Evolutionary conservation across 2,797 vertebrate genomes (phyloP), one percentile per base, ranked within the genome.

Genomic region (Pelodytes ibericus): DNA sequence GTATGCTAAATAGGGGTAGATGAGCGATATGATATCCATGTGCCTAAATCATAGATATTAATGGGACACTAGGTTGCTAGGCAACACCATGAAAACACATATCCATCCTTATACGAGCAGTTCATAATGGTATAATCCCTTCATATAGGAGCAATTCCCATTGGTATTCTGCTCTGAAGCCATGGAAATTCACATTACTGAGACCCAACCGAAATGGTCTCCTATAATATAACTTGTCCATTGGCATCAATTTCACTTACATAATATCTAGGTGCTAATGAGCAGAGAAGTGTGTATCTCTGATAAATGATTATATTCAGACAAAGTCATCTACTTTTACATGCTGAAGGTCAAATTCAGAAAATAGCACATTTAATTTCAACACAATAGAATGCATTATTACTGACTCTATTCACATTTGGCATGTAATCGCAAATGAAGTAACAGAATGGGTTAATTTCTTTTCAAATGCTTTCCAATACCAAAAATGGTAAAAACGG

Each of bases 71-170:
- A 13, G 36, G 70, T 73, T 79, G 76, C 76, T 73, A 67, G 29
- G 76, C 70, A 72, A 73, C 76, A 75, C 41, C n/a, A 33, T 31
- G 58, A 27, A 79, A 79, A 73, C 58, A 62, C 18, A 72, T 31
- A 26, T 44, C 33, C 64, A 49, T n/a, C 64, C 49, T 47, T 79
- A 69, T 79, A 74, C 9, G 31, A 39, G n/a, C n/a, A n/a, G n/a
- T n/a, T n/a, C n/a, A n/a, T n/a, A n/a, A n/a, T n/a, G n/a, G n/a
- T 59, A 16, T 41, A 39, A 9, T 5, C 56, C 25, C 57, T 47
- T 69, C n/a, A 63, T 73, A 62, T 69, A 67, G 47, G n/a, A n/a
- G n/a, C n/a, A n/a, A n/a, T 61, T 57, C 53, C 33, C 56, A 68
- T 66, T 66, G 65, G 31, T 57, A 68, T 73, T 73, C 71, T 27